Conservation (phyloP, 2,113 vertebrate genomes). For the Notothenia rossii region DNA sequence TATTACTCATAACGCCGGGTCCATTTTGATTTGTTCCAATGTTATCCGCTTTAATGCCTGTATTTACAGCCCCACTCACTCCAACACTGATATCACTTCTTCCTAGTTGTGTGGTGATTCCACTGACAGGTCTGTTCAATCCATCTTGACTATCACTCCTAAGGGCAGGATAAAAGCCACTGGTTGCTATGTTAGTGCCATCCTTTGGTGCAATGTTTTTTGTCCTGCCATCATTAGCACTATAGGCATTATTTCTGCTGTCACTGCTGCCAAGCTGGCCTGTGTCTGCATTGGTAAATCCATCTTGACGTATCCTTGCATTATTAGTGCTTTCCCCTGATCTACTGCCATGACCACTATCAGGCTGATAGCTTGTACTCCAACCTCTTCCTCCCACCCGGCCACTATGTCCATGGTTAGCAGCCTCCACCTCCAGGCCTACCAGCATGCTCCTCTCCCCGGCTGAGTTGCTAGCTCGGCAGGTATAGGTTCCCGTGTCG, state of each 20-base stretch:
- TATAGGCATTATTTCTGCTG: conserved; percentile 33
- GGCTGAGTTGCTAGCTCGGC: conserved; percentile 83
- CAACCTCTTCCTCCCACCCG: conserved; percentile 32
- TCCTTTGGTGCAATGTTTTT: conserved; percentile 41
- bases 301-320: conserved; percentile 25
- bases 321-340: conserved; percentile 26
- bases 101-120: conserved; percentile 52
- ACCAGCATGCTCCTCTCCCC: conserved; percentile 86
- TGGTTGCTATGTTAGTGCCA: conserved; percentile 29
- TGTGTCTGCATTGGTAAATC: conserved; percentile 31
- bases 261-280: conserved; percentile 27
- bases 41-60: conserved; percentile 45
- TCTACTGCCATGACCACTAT: conserved; percentile 10
- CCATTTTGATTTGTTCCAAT: conserved; percentile 38
- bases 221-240: conserved; percentile 28
- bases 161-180: conserved; percentile 52
- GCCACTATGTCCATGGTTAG: conserved; percentile 57
- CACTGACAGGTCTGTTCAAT: conserved; percentile 49
- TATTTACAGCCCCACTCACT: conserved; percentile 27
- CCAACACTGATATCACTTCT: conserved; percentile 33
- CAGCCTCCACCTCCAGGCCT: conserved; percentile 82
- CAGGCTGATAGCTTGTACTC: conserved; percentile 15
- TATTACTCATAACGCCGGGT: conserved; percentile 15
- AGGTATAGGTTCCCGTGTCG: conserved; percentile 94
- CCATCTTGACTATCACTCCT: conserved; percentile 45